Base-by-base conservation (phyloP, 2,888 invertebrate genomes). In the Dryococelus australis region DNA sequence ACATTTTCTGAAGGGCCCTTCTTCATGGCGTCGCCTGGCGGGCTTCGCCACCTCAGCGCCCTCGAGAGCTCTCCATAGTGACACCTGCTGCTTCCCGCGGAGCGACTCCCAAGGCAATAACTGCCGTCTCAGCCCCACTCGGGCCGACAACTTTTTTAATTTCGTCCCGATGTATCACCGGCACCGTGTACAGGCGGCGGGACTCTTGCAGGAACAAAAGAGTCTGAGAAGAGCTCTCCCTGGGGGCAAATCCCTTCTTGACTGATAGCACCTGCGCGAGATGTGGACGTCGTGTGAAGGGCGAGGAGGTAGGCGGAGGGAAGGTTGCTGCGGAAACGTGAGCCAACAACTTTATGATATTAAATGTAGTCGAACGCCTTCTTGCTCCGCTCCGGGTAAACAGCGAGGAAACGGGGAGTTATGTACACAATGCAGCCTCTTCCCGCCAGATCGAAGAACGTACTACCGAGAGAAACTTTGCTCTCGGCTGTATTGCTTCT, bases 91-190 rank as follows among this genome's bases (percentile, higher is more conserved):
- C 65, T 24, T 65, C 65, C 65, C 65, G 65, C 65, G 65, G 65
- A 51, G 51, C 20, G 65, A 1, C n/a, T 24, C 16, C 65, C 8
- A 24, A n/a, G 65, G 65, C 65, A 65, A 65, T 65, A 65, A 65
- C 65, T 20, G 65, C 83, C 83, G 16, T 83, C 43, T 24, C 83
- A 35, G 83, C 83, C 24, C 43, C 13, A 35, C 83, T 83, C 83
- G 83, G 10, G 65, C 28, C 28, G 83, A 83, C 83, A 83, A 83
- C 83, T 83, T 83, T 83, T 83, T 83, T 83, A 83, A 83, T 83
- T 83, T 83, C 83, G 26, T 83, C 83, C 43, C 83, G 83, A 28
- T 83, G 83, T 83, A 83, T 83, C 35, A 28, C 83, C 43, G 20
- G 65, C 65, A 24, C 0, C 24, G 65, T 20, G 65, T n/a, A n/a